Evolutionary conservation across 2,888 invertebrate species (phyloP), one percentile per base, ranked within the genome.

Genomic region (Synergus itoensis): DNA sequence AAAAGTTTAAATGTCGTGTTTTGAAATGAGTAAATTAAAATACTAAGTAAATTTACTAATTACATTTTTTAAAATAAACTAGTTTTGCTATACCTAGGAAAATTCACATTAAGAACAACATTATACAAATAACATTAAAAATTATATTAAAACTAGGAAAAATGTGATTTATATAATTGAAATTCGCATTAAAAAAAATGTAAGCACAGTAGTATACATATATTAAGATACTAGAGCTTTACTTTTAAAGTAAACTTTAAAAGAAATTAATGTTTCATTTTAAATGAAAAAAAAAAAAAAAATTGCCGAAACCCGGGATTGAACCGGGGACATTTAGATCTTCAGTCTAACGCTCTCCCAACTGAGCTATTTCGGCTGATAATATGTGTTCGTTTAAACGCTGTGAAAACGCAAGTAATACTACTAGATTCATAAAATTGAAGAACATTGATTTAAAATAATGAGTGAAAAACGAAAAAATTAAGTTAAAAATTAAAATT

Each of bases 331-430:
- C 82, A 75, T 82, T 82, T 82, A 82, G 82, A 81, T 81, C 81
- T 81, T 81, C 81, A 81, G 81, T 81, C 81, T 81, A 81, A 81
- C 81, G 81, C 81, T 81, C 81, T 82, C 82, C 82, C 82, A 82
- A 79, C 82, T 82, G 82, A 82, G 82, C 82, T 82, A 82, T 82
- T 82, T 82, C 82, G 82, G 82, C 81, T 64, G 65, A 36, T 73
- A 36, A 0, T 1, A 11, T 4, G 7, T 9, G 1, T 16, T 28
- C 0, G 1, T 40, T 36, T 40, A 53, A 36, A 9, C 14, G 4
- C 1, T 5, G 9, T n/a, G 1, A n/a, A n/a, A 2, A 8, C 3
- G 0, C 11, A 4, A 9, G n/a, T 11, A 69, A 3, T 5, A 21
- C 28, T 43, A 14, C 45, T 45, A 28, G 21, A 67, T 67, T 21